Base-by-base conservation (phyloP, 2,797 vertebrate genomes). In the Chlorospingus semifuscus region DNA sequence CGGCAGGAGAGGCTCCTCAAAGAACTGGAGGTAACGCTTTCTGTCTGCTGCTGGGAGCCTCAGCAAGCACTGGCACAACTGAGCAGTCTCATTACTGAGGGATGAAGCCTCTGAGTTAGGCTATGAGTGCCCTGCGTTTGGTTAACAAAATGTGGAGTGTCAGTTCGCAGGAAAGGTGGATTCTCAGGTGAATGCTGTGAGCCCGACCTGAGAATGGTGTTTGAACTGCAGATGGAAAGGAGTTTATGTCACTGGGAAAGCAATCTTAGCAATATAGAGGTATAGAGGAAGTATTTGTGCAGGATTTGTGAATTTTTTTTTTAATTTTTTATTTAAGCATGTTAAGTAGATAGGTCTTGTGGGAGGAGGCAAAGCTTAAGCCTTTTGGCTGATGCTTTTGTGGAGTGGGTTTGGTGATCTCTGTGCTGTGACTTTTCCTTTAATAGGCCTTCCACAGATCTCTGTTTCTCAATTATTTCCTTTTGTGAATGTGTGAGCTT, bases 1-100 rank as follows among this genome's bases (percentile, higher is more conserved):
- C 93, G 92, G 70, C 98, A 99, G 90, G 95, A 98, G 55, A 93
- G 30, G 30, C 96, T 98, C 74, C 87, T 96, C 76, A 98, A 89
- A 72, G 98, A 98, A 46, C 95, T 98, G 52, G 95, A 98, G 96
- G 98, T 98, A 96, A 92, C 83, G 55, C 11, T 70, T 91, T 80
- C 86, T 39, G 32, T 8, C 41, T 37, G 14, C 59, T 77, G 47
- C 32, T 29, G 2, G 69, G 68, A 49, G 39, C 34, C 53, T 87
- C 17, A 69, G 49, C 14, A 49, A 68, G 34, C 4, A 9, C 18
- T 37, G 32, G 24, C 21, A 18, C 49, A 34, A 19, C 23, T 24
- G 8, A 59, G 13, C 12, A 53, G 8, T 83, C 75, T 71, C 1
- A 21, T 53, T 84, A 65, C 37, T 44, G 41, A 81, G 44, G 15